These are phyloP conservation scores for Syritta pipiens DNA, from an alignment of 2,888 invertebrate genomes.

Conservation along the genomic window DNA sequence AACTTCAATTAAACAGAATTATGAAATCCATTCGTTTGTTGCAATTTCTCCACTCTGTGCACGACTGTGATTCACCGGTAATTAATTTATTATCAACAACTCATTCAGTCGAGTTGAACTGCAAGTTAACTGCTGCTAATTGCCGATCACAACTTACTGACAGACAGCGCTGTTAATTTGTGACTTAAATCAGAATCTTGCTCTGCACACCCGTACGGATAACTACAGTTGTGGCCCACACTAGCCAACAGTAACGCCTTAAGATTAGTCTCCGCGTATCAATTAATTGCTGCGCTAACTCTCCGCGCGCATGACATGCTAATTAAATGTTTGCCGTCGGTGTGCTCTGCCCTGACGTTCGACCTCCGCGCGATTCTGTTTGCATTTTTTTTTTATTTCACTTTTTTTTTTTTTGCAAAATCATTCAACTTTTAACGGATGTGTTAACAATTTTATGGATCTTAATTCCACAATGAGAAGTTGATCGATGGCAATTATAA, in stretches of 20 bases:
- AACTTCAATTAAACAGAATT: constrained; percentile 55
- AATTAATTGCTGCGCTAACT: constrained; percentile 58
- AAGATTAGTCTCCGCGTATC: constrained; percentile 54
- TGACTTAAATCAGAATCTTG: constrained; percentile 30
- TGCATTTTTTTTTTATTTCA: constrained; percentile 32
- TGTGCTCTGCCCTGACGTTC: constrained; percentile 53
- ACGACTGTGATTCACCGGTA: constrained; percentile 41
- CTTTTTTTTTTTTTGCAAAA: constrained; percentile 50
- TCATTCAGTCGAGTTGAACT: constrained; percentile 56
- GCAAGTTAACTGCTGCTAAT: constrained; percentile 59
- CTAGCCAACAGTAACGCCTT: constrained; percentile 50
- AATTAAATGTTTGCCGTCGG: constrained; percentile 59
- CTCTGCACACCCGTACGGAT: neutral
- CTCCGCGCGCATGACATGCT: constrained; percentile 61
- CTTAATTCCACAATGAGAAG: constrained; percentile 62
- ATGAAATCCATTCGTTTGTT: constrained; percentile 55
- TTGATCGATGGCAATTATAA: constrained; percentile 67
- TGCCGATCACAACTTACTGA: constrained; percentile 64
- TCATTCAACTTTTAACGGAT: constrained; percentile 64
- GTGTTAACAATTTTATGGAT: constrained; percentile 69
- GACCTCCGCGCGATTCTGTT: constrained; percentile 9
- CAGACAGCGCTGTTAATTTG: constrained; percentile 49
- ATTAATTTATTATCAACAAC: constrained; percentile 62
- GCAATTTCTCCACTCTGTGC: too few relatives aligned
- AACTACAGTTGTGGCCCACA: neutral